These are phyloP conservation scores for Temnothorax curvispinosus DNA, from an alignment of 1,140 invertebrate genomes.

Conservation along the genomic window DNA sequence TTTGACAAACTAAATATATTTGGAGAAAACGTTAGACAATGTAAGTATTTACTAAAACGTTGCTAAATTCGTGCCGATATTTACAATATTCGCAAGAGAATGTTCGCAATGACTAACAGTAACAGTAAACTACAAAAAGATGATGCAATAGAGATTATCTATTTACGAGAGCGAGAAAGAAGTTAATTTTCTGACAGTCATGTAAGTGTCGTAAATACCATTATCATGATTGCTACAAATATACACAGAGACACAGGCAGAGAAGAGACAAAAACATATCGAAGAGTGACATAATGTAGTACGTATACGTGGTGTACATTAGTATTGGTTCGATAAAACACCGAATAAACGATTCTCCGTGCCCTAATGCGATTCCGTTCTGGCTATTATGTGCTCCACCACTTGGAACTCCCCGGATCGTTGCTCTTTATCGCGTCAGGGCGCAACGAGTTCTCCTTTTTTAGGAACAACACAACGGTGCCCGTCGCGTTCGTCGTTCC, in stretches of 20 bases:
- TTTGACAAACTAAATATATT: neutral
- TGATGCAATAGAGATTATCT: neutral
- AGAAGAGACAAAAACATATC: neutral
- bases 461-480: slow-evolving; percentile 58
- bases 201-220: neutral
- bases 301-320: neutral
- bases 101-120: neutral
- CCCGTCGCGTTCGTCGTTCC: slow-evolving; percentile 54
- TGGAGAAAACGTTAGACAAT: neutral
- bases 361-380: slow-evolving; percentile 82
- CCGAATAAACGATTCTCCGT: slow-evolving; percentile 76
- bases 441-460: slow-evolving; percentile 74
- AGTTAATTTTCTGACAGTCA: slow-evolving; percentile 3
- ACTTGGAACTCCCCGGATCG: slow-evolving; percentile 11
- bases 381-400: slow-evolving; percentile 79
- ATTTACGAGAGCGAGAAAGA: neutral
- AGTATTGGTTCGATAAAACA: slow-evolving; percentile 78
- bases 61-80: neutral
- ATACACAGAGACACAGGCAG: neutral
- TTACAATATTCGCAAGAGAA: neutral
- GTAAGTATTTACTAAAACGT: neutral
- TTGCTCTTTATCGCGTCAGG: slow-evolving; percentile 78
- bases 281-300: slow-evolving; percentile 13
- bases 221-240: slow-evolving; percentile 10
- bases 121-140: neutral